Conservation (phyloP, 2,888 invertebrate genomes). For the Linyphia triangularis region DNA sequence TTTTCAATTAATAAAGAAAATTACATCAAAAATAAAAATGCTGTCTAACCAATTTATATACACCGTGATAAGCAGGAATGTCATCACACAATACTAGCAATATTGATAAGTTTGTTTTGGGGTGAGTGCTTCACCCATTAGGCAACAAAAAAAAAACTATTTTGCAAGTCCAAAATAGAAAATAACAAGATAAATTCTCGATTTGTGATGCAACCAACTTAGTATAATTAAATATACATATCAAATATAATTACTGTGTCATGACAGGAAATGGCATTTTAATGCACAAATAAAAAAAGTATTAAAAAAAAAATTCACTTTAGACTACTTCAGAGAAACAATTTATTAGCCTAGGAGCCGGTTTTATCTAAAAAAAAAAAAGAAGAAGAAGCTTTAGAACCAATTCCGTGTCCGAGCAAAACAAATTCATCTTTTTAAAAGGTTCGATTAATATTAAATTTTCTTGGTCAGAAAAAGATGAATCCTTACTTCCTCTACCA, state of each 20-base stretch:
- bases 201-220: too few relatives aligned
- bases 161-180: too few relatives aligned
- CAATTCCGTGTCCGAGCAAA: constrained; percentile 7
- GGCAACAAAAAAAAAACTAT: too few relatives aligned
- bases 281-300: neutral
- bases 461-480: constrained; percentile 26
- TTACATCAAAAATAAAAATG: too few relatives aligned
- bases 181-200: too few relatives aligned
- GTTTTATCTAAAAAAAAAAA: constrained; percentile 11
- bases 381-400: constrained; percentile 4
- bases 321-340: neutral
- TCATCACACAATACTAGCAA: too few relatives aligned
- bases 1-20: too few relatives aligned
- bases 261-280: neutral
- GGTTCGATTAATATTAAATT: constrained; percentile 56
- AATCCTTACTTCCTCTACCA: constrained; percentile 42
- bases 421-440: constrained; percentile 69
- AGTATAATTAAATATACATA: neutral
- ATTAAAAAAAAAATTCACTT: neutral
- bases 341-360: constrained; percentile 14
- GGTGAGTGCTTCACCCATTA: too few relatives aligned
- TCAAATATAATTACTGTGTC: too few relatives aligned
- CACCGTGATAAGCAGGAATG: too few relatives aligned
- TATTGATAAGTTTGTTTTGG: too few relatives aligned
- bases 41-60: too few relatives aligned